These are phyloP conservation scores for Melanitta fusca DNA, from an alignment of 2,797 vertebrate species.

Conservation along the genomic window DNA sequence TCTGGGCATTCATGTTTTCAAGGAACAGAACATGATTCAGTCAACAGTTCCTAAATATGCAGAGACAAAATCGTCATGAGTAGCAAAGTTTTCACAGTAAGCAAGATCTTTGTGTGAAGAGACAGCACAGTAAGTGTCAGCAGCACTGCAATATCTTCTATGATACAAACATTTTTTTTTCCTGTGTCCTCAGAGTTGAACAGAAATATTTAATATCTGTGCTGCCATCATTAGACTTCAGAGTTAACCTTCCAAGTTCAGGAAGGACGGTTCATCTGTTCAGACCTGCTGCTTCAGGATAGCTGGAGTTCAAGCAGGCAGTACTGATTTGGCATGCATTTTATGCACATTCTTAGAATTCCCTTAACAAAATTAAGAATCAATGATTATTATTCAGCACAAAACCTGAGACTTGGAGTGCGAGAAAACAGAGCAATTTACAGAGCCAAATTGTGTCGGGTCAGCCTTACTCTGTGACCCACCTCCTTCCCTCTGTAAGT, in stretches of 20 bases:
- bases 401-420: not conserved
- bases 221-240: not conserved
- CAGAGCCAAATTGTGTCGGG: not conserved
- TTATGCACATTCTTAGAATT: fast-evolving
- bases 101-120: not conserved
- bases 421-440: not conserved
- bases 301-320: not conserved
- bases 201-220: not conserved
- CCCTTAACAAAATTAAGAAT: not conserved
- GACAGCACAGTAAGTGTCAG: not conserved
- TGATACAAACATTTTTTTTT: not conserved
- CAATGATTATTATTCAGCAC: not conserved
- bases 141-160: not conserved
- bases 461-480: not conserved
- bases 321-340: not conserved
- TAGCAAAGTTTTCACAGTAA: not conserved
- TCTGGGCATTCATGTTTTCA: not conserved
- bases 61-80: not conserved
- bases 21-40: not conserved
- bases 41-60: not conserved
- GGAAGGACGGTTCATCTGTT: not conserved
- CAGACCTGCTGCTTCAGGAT: not conserved
- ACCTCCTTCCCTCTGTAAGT: not conserved
- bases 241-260: not conserved
- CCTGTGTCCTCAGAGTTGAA: not conserved